Base-by-base conservation (phyloP, 2,888 invertebrate genomes). In the Chaitophorus viminalis region DNA sequence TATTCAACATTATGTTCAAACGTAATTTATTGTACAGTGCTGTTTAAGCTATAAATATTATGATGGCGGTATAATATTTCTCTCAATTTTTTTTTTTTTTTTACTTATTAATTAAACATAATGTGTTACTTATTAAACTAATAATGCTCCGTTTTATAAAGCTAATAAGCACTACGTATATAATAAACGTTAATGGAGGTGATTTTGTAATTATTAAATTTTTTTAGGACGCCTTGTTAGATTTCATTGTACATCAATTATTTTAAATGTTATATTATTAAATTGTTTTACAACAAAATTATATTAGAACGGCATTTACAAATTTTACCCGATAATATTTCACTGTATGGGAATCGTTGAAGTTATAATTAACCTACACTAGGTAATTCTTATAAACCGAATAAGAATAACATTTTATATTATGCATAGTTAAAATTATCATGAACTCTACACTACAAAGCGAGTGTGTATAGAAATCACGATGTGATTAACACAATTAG, bases 131-230 rank as follows among this genome's bases (percentile, higher is more conserved):
- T 46, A 46, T 46, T 9, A 46, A 46, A 46, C 11, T 46, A 46
- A 39, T 65, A 36, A 65, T 36, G 11, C 3, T 79, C n/a, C 17
- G 25, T 65, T 79, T 65, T 60, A 39, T 25, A 60, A 25, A 18
- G 18, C 8, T 81, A 68, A 81, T 81, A 36, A 81, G 36, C 65
- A 29, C 65, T 39, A 39, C 79, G 39, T 25, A 60, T 68, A 60
- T 68, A 81, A 68, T 21, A 46, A 70, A 14, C n/a, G 68, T 82
- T 68, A 70, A 31, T 25, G 79, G 46, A 46, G 68, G 25, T n/a
- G 46, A 17, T 82, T 82, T 81, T 31, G 21, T 21, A 81, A 81
- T 81, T 68, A 68, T 82, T 70, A 0, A 82, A 46, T n/a, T 46
- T 46, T 81, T 82, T 70, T 46, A 6, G 46, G 31, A 82, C 31